Percentiles rank a stretch among this genome's conserved stretches.
Evolutionary conservation across 2,797 vertebrate species (phyloP).

Genomic region (Anas acuta): DNA sequence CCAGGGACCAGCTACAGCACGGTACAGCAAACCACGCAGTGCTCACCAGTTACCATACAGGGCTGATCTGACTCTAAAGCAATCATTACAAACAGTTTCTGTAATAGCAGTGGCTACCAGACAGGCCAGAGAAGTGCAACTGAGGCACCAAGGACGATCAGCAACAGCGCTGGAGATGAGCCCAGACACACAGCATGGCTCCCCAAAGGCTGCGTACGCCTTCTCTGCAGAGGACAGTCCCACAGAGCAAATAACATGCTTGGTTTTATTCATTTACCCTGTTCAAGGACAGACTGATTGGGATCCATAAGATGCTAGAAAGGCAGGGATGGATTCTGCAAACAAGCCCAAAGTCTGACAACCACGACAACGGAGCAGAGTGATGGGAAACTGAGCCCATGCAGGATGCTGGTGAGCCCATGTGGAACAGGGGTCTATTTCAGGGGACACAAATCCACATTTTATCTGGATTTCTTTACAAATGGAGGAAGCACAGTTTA

Average conservation of each 20-base stretch:
- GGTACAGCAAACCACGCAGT: rapidly evolving
- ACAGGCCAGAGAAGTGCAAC: not conserved
- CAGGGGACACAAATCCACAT: not conserved
- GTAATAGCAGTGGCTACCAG: not conserved
- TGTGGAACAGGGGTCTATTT: not conserved
- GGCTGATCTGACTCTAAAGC: not conserved
- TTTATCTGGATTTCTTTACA: slow-evolving; percentile 19
- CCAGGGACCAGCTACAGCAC: not conserved
- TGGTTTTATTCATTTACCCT: not conserved
- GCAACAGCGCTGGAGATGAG: not conserved
- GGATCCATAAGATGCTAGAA: not conserved
- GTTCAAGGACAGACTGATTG: not conserved
- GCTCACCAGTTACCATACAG: not conserved
- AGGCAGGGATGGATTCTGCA: not conserved
- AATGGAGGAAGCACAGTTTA: not conserved
- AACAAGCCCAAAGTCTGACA: not conserved
- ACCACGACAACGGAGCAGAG: not conserved
- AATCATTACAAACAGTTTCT: not conserved
- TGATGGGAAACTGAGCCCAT: not conserved
- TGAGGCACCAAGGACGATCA: rapidly evolving
- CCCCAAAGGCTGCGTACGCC: not conserved
- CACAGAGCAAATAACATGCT: not conserved
- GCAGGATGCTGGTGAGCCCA: not conserved
- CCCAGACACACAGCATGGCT: rapidly evolving
- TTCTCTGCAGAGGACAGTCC: not conserved